phyloP scores from a whole-genome alignment of 2,797 vertebrate species.

The Eulemur albifrons region DNA sequence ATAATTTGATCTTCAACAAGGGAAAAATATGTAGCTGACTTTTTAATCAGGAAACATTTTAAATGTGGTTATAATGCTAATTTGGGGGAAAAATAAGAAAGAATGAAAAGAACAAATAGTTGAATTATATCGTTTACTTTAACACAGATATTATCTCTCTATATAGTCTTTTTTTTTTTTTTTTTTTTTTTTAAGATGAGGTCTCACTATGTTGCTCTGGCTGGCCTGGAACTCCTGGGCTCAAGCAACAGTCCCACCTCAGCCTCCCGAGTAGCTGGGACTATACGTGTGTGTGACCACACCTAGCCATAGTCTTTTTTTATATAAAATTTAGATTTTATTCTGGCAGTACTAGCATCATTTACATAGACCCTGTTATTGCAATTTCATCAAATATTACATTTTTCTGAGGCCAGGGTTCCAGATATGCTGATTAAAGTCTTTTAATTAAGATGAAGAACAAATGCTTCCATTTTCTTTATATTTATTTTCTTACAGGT shows the following conservation, averaged over 20 bases:
- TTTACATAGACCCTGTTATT: conserved; percentile 13
- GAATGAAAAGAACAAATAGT: not conserved
- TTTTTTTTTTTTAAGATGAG: not conserved
- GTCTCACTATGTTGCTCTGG: not conserved
- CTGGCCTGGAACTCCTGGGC: not conserved
- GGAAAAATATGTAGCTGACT: not conserved
- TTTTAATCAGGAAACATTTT: conserved; percentile 41
- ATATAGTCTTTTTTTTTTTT: not conserved
- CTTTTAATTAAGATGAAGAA: conserved; percentile 47
- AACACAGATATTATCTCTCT: conserved; percentile 17
- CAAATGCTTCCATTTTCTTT: conserved; percentile 35
- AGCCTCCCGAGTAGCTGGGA: too few species aligned
- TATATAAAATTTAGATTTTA: conserved; percentile 49
- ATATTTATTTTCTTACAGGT: conserved; percentile 45
- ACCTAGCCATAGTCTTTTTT: not conserved
- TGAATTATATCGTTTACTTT: conserved; percentile 29
- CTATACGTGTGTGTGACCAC: rapidly evolving
- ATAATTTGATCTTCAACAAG: conserved; percentile 41
- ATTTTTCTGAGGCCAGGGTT: conserved; percentile 53
- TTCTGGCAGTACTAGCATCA: not conserved
- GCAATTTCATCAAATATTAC: conserved; percentile 47
- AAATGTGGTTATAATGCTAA: conserved; percentile 29
- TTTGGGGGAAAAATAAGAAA: not conserved
- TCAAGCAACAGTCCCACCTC: not conserved
- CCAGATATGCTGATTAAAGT: conserved; percentile 30